A percentile compares a stretch with the other conserved stretches of the same genome.
Conservation (phyloP, 1,140 invertebrate genomes). For the Hestina assimilis region DNA sequence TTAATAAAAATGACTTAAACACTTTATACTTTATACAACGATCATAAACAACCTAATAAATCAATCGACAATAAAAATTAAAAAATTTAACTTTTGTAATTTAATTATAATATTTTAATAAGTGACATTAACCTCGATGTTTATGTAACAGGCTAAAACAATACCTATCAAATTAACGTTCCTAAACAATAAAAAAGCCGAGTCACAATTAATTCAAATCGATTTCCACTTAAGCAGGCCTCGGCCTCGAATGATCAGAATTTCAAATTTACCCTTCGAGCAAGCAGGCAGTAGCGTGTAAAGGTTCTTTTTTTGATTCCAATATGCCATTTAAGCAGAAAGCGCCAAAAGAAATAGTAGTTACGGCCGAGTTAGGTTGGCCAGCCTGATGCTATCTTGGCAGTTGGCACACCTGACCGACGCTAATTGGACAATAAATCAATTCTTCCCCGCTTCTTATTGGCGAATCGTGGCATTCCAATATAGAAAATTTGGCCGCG, state of each 20-base stretch:
- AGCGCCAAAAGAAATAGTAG: conserved; percentile 74
- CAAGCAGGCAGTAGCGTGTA: conserved; percentile 68
- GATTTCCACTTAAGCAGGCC: conserved; percentile 70
- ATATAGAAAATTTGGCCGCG: conserved; percentile 78
- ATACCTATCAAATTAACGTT: conserved; percentile 74
- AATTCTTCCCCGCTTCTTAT: conserved; percentile 78
- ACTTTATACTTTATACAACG: neutral
- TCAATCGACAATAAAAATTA: conserved; percentile 1
- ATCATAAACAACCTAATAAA: conserved; percentile 11
- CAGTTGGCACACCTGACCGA: conserved; percentile 78
- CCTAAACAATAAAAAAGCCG: conserved; percentile 49
- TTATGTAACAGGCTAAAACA: conserved; percentile 41
- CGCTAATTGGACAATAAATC: conserved; percentile 79
- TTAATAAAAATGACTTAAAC: conserved; percentile 7
- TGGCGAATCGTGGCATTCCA: conserved; percentile 77
- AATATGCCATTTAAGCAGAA: conserved; percentile 75
- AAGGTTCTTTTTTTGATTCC: conserved; percentile 74
- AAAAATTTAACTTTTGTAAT: conserved; percentile 1
- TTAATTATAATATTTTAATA: conserved; percentile 1
- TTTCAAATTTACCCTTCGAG: conserved; percentile 71
- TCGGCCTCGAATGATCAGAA: conserved; percentile 69
- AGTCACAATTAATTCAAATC: conserved; percentile 71
- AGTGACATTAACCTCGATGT: conserved; percentile 25
- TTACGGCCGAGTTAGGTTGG: conserved; percentile 69
- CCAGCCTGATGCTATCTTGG: conserved; percentile 76